Percentiles rank a stretch among this genome's conserved stretches.
These are phyloP conservation scores for Tautogolabrus adspersus DNA, from an alignment of 2,113 vertebrate species.

Conservation along the genomic window DNA sequence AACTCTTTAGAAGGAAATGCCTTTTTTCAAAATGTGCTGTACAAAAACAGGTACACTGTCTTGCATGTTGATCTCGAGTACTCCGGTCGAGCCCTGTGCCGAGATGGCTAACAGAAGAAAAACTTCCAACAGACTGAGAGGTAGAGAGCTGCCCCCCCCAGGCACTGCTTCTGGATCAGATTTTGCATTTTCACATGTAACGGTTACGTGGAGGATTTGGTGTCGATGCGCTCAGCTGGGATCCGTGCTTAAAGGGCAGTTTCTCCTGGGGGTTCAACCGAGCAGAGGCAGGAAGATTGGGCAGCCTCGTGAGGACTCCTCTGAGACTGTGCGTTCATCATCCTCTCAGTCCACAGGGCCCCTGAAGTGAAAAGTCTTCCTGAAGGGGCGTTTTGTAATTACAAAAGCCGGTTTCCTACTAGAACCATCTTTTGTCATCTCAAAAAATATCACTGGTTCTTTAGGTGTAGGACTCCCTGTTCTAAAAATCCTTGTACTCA, in stretches of 20 bases:
- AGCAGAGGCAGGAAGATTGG: slow-evolving; percentile 64
- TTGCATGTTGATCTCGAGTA: slow-evolving; percentile 78
- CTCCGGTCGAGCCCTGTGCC: slow-evolving; percentile 63
- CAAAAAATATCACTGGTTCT: slow-evolving; percentile 73
- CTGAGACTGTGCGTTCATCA: slow-evolving; percentile 57
- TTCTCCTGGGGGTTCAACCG: slow-evolving; percentile 53
- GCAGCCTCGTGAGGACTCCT: slow-evolving; percentile 60
- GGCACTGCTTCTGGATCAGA: slow-evolving; percentile 71
- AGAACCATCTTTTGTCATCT: slow-evolving; percentile 72
- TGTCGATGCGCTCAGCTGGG: slow-evolving; percentile 59
- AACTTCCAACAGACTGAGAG: slow-evolving; percentile 75
- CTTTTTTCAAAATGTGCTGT: slow-evolving; percentile 79
- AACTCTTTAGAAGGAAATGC: slow-evolving; percentile 79
- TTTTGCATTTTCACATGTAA: slow-evolving; percentile 75
- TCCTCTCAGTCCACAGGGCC: slow-evolving; percentile 63
- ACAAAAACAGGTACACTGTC: slow-evolving; percentile 76
- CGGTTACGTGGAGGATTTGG: slow-evolving; percentile 69
- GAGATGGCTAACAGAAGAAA: slow-evolving; percentile 62
- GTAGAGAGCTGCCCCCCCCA: slow-evolving; percentile 73
- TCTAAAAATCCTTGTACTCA: slow-evolving; percentile 58
- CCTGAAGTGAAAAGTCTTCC: slow-evolving; percentile 59
- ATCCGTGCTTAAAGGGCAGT: slow-evolving; percentile 76
- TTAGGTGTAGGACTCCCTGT: slow-evolving; percentile 59
- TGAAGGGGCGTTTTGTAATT: slow-evolving; percentile 41
- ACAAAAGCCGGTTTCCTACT: slow-evolving; percentile 62